Percentiles rank a stretch among this genome's conserved stretches.
Evolutionary conservation across 2,113 vertebrate species (phyloP).

Genomic region (Eleginops maclovinus): DNA sequence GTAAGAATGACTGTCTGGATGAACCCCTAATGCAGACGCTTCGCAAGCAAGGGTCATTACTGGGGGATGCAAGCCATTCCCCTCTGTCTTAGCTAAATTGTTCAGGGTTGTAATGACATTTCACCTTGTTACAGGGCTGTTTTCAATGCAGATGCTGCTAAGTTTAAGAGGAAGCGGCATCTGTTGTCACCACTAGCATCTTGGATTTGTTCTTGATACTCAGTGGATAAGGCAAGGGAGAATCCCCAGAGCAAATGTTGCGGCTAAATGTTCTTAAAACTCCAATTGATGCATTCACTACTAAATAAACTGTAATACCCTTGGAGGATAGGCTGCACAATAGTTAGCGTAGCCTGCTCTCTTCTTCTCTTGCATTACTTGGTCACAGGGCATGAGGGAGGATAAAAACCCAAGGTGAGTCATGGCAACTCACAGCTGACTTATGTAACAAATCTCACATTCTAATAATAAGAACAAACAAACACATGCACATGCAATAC

Average conservation of each 20-base stretch:
- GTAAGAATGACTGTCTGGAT: constrained; percentile 49
- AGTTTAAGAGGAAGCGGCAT: constrained; percentile 12
- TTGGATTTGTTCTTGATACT: constrained; percentile 9
- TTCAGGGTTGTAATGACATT: constrained; percentile 25
- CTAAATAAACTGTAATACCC: constrained; percentile 43
- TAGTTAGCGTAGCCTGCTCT: constrained; percentile 13
- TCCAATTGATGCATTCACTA: constrained; percentile 43
- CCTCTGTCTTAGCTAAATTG: constrained; percentile 20
- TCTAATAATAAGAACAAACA: constrained; percentile 20
- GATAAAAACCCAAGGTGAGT: constrained; percentile 54
- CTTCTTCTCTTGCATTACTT: constrained; percentile 21
- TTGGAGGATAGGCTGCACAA: constrained; percentile 17
- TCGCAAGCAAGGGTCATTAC: constrained; percentile 25
- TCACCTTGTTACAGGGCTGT: constrained; percentile 6
- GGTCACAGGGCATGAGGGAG: constrained; percentile 32
- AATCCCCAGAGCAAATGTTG: constrained; percentile 33
- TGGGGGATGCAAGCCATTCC: constrained; percentile 10
- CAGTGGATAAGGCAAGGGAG: constrained; percentile 14
- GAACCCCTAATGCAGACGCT: constrained; percentile 41
- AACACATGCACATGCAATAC: neutral
- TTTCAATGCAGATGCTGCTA: constrained; percentile 1
- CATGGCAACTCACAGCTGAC: constrained; percentile 39
- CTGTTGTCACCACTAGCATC: constrained; percentile 21
- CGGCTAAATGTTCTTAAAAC: constrained; percentile 35
- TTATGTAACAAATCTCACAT: constrained; percentile 51